phyloP scores from a whole-genome alignment of 53 echinoderm and acorn worm species.

The Hippasteria phrygiana region DNA sequence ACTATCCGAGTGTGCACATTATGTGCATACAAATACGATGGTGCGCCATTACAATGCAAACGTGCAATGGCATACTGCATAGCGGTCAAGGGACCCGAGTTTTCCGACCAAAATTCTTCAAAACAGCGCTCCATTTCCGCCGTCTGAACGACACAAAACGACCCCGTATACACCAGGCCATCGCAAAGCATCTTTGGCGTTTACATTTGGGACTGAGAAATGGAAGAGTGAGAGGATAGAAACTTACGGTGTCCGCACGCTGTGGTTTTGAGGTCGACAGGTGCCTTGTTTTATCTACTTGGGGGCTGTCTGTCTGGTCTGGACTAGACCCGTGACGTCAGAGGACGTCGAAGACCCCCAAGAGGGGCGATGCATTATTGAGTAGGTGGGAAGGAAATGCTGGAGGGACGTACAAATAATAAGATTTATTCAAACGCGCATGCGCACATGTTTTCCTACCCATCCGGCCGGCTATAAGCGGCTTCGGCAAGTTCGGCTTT shows the following conservation, averaged over 20 bases:
- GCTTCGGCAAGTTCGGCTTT: no score
- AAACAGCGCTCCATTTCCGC: neutral
- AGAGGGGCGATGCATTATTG: conserved; percentile 54
- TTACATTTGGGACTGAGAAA: neutral
- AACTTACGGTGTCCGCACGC: conserved; percentile 10
- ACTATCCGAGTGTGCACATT: no score
- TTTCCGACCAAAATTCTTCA: neutral
- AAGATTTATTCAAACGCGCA: no score
- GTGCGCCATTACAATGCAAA: conserved; percentile 7
- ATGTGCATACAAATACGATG: neutral
- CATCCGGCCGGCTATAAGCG: no score
- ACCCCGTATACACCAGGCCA: neutral
- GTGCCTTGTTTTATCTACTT: conserved; percentile 42
- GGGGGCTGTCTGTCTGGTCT: conserved; percentile 60
- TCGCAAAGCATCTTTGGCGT: neutral
- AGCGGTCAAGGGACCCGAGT: neutral
- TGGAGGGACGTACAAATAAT: conserved; percentile 25
- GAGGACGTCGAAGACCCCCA: conserved; percentile 72
- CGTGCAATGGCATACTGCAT: neutral
- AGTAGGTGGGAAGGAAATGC: conserved; percentile 10
- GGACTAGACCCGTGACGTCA: conserved; percentile 81
- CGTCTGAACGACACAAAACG: neutral
- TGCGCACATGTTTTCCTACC: no score
- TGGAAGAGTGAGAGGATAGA: conserved; percentile 14
- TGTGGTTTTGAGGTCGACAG: neutral